These are phyloP conservation scores for Xestia rhomboidea DNA, from an alignment of 2,888 invertebrate species.

Conservation along the genomic window DNA sequence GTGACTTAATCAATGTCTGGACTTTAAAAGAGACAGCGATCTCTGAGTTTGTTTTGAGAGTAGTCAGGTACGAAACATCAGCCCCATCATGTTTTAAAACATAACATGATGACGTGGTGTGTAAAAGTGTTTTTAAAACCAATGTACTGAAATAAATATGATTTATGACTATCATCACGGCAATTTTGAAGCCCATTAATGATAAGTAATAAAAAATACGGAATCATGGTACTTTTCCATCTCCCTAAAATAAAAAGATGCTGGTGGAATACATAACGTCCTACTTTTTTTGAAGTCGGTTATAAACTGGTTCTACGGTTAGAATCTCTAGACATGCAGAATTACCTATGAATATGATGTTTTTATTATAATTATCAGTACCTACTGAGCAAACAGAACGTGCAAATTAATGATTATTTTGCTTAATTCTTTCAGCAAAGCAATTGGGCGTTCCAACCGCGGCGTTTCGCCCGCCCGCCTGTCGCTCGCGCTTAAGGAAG, in stretches of 20 bases:
- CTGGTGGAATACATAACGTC: too few species aligned
- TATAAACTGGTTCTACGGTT: not conserved
- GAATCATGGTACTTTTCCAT: not conserved
- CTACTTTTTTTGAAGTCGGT: not conserved
- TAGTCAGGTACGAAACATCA: not conserved
- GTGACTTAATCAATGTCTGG: not conserved
- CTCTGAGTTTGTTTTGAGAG: not conserved
- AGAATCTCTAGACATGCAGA: not conserved
- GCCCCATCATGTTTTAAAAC: not conserved
- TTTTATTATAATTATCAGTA: not conserved
- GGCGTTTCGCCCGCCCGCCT: slow-evolving; percentile 69
- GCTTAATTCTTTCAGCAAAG: not conserved
- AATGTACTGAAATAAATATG: not conserved
- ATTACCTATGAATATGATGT: not conserved
- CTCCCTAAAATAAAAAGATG: not conserved
- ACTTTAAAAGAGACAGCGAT: not conserved
- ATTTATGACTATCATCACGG: not conserved
- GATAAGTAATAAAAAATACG: not conserved
- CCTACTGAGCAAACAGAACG: not conserved
- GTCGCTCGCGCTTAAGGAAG: slow-evolving; percentile 73
- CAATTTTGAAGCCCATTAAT: not conserved
- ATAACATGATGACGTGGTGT: not conserved
- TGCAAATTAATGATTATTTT: not conserved
- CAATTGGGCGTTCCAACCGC: slow-evolving; percentile 55
- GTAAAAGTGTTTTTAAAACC: not conserved